A percentile compares a stretch with the other conserved stretches of the same genome.
Conservation (phyloP, 2,888 invertebrate species). For the Ectemnius continuus region DNA sequence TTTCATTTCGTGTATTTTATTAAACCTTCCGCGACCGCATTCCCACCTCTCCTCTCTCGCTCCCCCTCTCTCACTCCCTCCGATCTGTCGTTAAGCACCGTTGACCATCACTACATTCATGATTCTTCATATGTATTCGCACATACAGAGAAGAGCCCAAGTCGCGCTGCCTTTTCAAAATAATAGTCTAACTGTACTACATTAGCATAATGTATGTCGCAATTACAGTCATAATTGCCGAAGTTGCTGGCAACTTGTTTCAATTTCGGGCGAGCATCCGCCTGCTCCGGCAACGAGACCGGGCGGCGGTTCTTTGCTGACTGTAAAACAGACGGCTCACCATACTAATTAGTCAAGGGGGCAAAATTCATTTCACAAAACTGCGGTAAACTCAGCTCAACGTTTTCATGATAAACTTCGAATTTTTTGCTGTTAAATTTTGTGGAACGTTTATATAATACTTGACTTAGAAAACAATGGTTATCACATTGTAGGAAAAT, state of each 20-base stretch:
- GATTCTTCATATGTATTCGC: too few species aligned
- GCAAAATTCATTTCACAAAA: not conserved
- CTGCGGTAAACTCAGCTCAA: not conserved
- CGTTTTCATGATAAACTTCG: too few species aligned
- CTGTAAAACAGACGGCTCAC: conserved; percentile 2
- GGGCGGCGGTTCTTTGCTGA: conserved; percentile 31
- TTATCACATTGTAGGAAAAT: not conserved
- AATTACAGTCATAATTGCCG: conserved; percentile 74
- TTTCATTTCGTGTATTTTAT: conserved; percentile 60
- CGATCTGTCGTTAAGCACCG: conserved; percentile 34
- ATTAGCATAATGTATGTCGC: conserved; percentile 75
- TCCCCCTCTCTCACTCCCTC: too few species aligned
- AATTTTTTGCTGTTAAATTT: too few species aligned
- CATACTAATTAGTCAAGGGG: not conserved
- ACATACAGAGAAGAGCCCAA: too few species aligned
- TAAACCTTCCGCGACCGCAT: conserved; percentile 33
- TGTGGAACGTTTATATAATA: too few species aligned
- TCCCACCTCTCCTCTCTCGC: not conserved
- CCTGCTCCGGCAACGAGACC: conserved; percentile 24
- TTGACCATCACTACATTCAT: not conserved
- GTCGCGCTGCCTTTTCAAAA: too few species aligned
- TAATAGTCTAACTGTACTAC: conserved; percentile 25
- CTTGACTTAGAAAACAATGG: too few species aligned
- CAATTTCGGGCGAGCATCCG: conserved; percentile 42
- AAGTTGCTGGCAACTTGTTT: conserved; percentile 75